Base-by-base conservation (phyloP, 1,140 invertebrate genomes). In the Nilaparvata lugens region DNA sequence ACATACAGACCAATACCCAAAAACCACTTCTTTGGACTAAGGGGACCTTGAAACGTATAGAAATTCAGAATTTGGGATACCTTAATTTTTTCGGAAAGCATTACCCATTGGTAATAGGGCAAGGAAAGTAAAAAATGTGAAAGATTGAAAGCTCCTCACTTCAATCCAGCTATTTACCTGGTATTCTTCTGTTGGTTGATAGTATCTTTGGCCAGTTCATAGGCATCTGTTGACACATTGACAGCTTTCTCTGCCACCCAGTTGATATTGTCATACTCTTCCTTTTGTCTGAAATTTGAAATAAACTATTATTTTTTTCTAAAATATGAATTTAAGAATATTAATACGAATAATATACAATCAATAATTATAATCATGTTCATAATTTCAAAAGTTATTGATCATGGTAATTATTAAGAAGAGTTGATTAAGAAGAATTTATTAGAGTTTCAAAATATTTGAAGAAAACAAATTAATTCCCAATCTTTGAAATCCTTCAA, bases 141-240 rank as follows among this genome's bases (percentile, higher is more conserved):
- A 82, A 73, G 63, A 76, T 76, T 65, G 81, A 74, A 3, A 89
- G 76, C 66, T 87, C 83, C 19, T 84, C 81, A 59, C 83, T 84
- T 59, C 45, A 75, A 72, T n/a, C n/a, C n/a, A n/a, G 19, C 53
- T 25, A 58, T 64, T 64, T 70, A 85, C 83, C 80, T 84, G 11
- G 86, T 84, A 68, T 90, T 87, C n/a, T 83, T 78, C 68, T 94
- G 91, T 70, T 88, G 83, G 18, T 83, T 82, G 21, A 92, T 81
- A 1, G 90, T 84, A 65, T 89, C 86, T 66, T 87, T 88, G 0
- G 89, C 90, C 6, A 62, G 45, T 35, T 86, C 81, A 59, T 89
- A 86, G 0, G 93, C 93, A 66, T 86, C 81, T 9, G 81, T 75
- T 0, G 93, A 94, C 4, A 85, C 89, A 67, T 93, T 91, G 52